Base-by-base conservation (phyloP, 2,888 invertebrate species). In the Drosophila imparisetae region DNA sequence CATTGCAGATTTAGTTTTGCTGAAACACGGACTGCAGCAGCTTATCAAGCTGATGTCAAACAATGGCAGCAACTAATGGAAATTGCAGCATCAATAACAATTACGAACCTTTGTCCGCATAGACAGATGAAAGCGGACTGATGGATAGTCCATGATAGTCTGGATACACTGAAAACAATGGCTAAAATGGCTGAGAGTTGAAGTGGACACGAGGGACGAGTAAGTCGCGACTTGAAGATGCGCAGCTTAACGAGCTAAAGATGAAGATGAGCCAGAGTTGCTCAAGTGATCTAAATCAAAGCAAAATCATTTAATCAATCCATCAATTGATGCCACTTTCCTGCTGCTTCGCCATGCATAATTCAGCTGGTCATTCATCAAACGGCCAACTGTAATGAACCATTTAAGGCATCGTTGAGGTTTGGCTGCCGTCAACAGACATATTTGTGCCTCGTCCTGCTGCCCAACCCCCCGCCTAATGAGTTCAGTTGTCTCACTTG, bases 401-500 rank as follows among this genome's bases (percentile, higher is more conserved):
- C 80, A 78, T 80, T 78, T 66, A 78, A 79, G 78, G 75, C 80
- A 71, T 75, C 66, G 64, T 71, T 75, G 75, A 61, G 78, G 71
- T 59, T 79, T 54, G 61, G 57, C 38, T 53, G 57, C 55, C 34
- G 40, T 64, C 45, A 61, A 29, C 42, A 66, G 30, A 38, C 40
- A 18, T 42, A 24, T 24, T 45, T 36, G 7, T 13, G 42, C 11
- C 21, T 21, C 42, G 42, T 21, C 42, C 21, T n/a, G 10, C n/a
- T 30, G 18, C 34, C 45, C 11, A 2, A 24, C 21, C 42, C 29
- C 45, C 62, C 40, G 71, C 61, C 80, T 78, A 78, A 78, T 78
- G 78, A 78, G 78, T 71, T 78, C 80, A 75, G 80, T 78, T 78
- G 80, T 78, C 79, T 78, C 79, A 65, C 62, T 74, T 74, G 75